A percentile compares a stretch with the other conserved stretches of the same genome.
Evolutionary conservation across 2,888 invertebrate species (phyloP).

Genomic region (Chromoteleia sp.): DNA sequence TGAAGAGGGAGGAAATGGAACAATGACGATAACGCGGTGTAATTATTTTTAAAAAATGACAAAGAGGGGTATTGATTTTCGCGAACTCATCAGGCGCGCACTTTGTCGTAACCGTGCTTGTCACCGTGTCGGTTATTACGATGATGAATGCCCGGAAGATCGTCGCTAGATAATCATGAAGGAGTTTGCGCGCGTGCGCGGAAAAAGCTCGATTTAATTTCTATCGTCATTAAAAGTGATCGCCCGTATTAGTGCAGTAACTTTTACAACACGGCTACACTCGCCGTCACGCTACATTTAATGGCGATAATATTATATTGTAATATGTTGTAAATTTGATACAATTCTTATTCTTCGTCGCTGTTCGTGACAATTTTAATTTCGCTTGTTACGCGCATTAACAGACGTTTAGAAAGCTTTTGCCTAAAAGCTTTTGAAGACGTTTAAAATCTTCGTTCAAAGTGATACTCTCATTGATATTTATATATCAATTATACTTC

Average conservation of each 20-base stretch:
- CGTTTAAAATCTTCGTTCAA: no score
- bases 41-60: slow-evolving; percentile 59
- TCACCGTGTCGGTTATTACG: slow-evolving; percentile 66
- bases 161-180: slow-evolving; percentile 56
- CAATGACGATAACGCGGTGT: neutral
- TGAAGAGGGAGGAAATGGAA: neutral
- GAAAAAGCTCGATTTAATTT: slow-evolving; percentile 40
- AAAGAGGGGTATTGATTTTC: slow-evolving; percentile 52
- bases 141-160: slow-evolving; percentile 68
- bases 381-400: no score
- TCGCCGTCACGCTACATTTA: slow-evolving; percentile 33
- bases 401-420: no score
- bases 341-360: slow-evolving; percentile 20
- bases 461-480: no score
- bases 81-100: slow-evolving; percentile 42
- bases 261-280: slow-evolving; percentile 22
- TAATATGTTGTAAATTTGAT: slow-evolving; percentile 35
- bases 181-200: slow-evolving; percentile 38
- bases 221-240: slow-evolving; percentile 50
- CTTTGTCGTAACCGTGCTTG: slow-evolving; percentile 55
- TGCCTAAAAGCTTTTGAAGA: no score
- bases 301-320: slow-evolving; percentile 33
- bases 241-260: slow-evolving; percentile 44
- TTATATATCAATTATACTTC: no score
- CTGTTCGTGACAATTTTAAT: slow-evolving; percentile 8